These are phyloP conservation scores for Furnarius figulus DNA, from an alignment of 2,113 vertebrate species.

Conservation along the genomic window DNA sequence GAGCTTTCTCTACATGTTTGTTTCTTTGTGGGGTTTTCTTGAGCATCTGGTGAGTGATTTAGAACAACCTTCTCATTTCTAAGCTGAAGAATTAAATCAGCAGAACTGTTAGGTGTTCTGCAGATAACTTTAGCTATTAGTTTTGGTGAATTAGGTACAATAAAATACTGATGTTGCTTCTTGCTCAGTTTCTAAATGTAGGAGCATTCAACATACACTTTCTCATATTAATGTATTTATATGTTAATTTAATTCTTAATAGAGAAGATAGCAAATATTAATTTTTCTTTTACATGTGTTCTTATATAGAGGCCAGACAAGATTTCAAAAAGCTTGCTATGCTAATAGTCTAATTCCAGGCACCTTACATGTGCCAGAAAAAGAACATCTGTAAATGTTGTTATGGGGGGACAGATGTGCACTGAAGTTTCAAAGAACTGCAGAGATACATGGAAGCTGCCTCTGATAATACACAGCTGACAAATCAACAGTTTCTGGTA, in stretches of 20 bases:
- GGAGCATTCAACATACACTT: neutral
- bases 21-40: neutral
- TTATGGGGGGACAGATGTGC: neutral
- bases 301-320: neutral
- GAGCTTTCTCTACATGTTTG: neutral
- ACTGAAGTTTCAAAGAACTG: neutral
- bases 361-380: neutral
- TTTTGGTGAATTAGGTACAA: neutral
- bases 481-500: neutral
- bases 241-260: neutral
- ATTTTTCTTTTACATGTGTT: neutral
- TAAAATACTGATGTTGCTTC: neutral
- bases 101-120: neutral
- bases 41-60: neutral
- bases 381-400: constrained; percentile 31
- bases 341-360: neutral
- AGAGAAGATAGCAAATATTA: neutral
- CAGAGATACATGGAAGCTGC: neutral
- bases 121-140: neutral
- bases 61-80: neutral
- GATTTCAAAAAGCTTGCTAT: neutral
- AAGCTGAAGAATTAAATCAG: neutral
- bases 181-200: neutral
- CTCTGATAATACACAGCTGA: neutral
- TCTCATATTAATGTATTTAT: neutral